phyloP scores from a whole-genome alignment of 2,888 invertebrate genomes.

The Melanostoma mellinum region DNA sequence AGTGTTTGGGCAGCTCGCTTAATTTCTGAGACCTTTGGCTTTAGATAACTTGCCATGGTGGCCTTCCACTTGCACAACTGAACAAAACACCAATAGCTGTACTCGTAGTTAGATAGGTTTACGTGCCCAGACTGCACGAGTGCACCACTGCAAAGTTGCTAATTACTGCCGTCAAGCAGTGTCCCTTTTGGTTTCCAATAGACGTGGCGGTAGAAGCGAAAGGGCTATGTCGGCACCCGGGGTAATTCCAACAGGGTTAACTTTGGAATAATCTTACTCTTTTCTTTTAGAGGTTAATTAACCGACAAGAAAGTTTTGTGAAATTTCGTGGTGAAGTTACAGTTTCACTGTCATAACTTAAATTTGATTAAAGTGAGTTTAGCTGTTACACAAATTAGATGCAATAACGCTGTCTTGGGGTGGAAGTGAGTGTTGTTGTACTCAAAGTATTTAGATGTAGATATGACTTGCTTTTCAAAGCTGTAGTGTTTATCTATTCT shows the following conservation, averaged over 20 bases:
- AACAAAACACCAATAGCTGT: neutral
- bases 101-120: slow-evolving; percentile 13
- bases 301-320: slow-evolving; percentile 16
- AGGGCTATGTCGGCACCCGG: too few species aligned
- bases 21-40: slow-evolving; percentile 65
- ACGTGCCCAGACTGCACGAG: slow-evolving; percentile 40
- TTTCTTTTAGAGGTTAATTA: slow-evolving; percentile 35
- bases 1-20: slow-evolving; percentile 48
- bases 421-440: too few species aligned
- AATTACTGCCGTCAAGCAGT: slow-evolving; percentile 57
- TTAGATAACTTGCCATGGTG: slow-evolving; percentile 4
- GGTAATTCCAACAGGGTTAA: too few species aligned
- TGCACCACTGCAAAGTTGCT: slow-evolving; percentile 37
- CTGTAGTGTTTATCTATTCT: too few species aligned
- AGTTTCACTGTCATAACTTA: neutral
- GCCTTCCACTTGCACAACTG: slow-evolving; percentile 34
- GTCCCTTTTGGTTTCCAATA: neutral
- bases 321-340: neutral
- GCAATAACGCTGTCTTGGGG: slow-evolving; percentile 16
- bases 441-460: too few species aligned
- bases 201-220: too few species aligned
- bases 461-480: too few species aligned
- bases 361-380: slow-evolving; percentile 26
- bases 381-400: slow-evolving; percentile 27
- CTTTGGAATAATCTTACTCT: too few species aligned